These are phyloP conservation scores for Sorex maritimensis DNA, from an alignment of 2,797 vertebrate genomes.

Conservation along the genomic window DNA sequence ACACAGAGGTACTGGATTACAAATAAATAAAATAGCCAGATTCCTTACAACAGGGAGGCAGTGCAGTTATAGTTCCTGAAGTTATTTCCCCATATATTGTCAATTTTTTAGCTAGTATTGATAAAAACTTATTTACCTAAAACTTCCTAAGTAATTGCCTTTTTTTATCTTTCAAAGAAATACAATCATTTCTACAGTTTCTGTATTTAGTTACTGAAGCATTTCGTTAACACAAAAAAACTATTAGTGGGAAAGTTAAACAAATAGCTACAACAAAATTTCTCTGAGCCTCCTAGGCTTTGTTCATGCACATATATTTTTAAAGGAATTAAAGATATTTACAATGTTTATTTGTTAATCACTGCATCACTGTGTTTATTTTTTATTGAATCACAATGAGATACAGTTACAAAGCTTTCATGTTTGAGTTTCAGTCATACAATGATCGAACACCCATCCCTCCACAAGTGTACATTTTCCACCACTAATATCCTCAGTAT, in stretches of 20 bases:
- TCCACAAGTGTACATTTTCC: no score
- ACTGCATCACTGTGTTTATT: no score
- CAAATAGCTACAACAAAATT: neutral
- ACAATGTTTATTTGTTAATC: no score
- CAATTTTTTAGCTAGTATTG: slow-evolving; percentile 43
- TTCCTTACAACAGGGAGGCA: slow-evolving; percentile 51
- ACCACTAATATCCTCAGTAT: no score
- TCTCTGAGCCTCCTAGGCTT: neutral
- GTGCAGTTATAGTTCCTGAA: neutral
- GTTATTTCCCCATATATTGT: neutral
- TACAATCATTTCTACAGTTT: neutral
- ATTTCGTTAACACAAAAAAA: neutral
- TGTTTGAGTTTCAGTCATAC: no score
- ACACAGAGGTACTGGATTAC: slow-evolving; percentile 65
- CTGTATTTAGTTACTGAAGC: slow-evolving; percentile 42
- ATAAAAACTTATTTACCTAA: neutral
- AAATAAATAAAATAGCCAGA: slow-evolving; percentile 71
- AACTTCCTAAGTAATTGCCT: slow-evolving; percentile 15
- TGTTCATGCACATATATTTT: neutral
- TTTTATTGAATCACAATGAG: no score
- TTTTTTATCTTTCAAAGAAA: neutral
- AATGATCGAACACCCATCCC: no score
- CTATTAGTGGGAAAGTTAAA: slow-evolving; percentile 5
- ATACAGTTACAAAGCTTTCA: no score
- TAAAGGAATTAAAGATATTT: no score